These are phyloP conservation scores for Hypercompe scribonia DNA, from an alignment of 2,888 invertebrate genomes.

Conservation along the genomic window DNA sequence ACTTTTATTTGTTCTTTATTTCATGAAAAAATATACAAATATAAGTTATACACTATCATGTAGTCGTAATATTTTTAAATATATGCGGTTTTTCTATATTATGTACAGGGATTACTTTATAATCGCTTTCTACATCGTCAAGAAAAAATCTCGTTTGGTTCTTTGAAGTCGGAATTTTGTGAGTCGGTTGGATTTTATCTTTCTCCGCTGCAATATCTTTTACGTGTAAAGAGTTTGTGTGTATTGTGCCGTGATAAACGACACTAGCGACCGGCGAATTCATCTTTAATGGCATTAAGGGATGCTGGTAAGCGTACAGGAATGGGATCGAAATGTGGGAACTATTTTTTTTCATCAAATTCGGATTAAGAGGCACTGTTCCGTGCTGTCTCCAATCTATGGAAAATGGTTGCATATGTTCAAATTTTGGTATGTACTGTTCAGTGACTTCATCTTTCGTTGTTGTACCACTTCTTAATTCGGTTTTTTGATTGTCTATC, in stretches of 20 bases:
- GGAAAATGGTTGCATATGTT: neutral
- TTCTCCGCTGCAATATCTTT: slow-evolving; percentile 25
- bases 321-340: slow-evolving; percentile 60
- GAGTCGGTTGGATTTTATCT: slow-evolving; percentile 19
- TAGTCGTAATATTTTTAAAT: slow-evolving; percentile 7
- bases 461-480: neutral
- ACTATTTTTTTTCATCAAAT: slow-evolving; percentile 40
- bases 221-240: slow-evolving; percentile 45
- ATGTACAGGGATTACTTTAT: slow-evolving; percentile 39
- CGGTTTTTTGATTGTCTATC: slow-evolving; percentile 5
- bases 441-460: slow-evolving; percentile 3
- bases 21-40: slow-evolving; percentile 19
- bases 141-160: slow-evolving; percentile 61
- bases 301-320: slow-evolving; percentile 61
- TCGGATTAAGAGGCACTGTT: slow-evolving; percentile 16
- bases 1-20: slow-evolving; percentile 1
- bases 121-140: slow-evolving; percentile 57
- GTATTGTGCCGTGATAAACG: slow-evolving; percentile 64
- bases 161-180: slow-evolving; percentile 18
- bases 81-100: slow-evolving; percentile 5
- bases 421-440: neutral
- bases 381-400: slow-evolving; percentile 20
- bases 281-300: slow-evolving; percentile 33
- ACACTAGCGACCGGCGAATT: slow-evolving; percentile 55
- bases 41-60: neutral